Evolutionary conservation across 1,140 invertebrate genomes (phyloP), one percentile per base, ranked within the genome.

Genomic region (Micrasema minimum): DNA sequence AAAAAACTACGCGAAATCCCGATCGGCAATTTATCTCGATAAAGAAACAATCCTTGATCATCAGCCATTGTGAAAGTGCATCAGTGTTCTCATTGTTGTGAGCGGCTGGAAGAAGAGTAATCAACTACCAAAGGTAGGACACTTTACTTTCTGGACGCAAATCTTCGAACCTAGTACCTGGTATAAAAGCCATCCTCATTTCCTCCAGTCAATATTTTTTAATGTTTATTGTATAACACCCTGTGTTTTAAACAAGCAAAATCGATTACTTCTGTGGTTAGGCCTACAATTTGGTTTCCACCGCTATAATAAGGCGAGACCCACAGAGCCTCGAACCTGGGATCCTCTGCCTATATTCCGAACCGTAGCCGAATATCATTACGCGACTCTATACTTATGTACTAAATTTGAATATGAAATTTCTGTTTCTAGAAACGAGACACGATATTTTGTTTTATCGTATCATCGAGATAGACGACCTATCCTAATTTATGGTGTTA

Each of bases 221-320:
- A 1, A 5, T 16, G 16, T 26, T 35, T 51, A 37, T 55, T 57
- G 3, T 16, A n/a, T 12, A 20, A 10, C 64, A 67, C 38, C n/a
- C 26, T 51, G 68, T 62, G 23, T 45, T 45, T 46, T 41, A 74
- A 74, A 74, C 72, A 68, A 71, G 72, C 72, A 53, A 70, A 74
- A 71, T 74, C 67, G 72, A 74, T 74, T 74, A 74, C 72, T 70
- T 62, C 67, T 74, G 72, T 61, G 72, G 72, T 74, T 70, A 74
- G 66, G 45, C 26, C 68, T 74, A 74, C 72, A 74, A 74, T 74
- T 71, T 70, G 43, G 62, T 35, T 51, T 31, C 66, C 45, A 45
- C 22, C 62, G 22, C 18, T 26, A n/a, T 62, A 62, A 62, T 62
- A 62, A 62, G 57, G 37, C 57, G 23, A 62, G 22, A 41, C 57